phyloP scores from a whole-genome alignment of 2,888 invertebrate species.

The Anthophora plumipes region DNA sequence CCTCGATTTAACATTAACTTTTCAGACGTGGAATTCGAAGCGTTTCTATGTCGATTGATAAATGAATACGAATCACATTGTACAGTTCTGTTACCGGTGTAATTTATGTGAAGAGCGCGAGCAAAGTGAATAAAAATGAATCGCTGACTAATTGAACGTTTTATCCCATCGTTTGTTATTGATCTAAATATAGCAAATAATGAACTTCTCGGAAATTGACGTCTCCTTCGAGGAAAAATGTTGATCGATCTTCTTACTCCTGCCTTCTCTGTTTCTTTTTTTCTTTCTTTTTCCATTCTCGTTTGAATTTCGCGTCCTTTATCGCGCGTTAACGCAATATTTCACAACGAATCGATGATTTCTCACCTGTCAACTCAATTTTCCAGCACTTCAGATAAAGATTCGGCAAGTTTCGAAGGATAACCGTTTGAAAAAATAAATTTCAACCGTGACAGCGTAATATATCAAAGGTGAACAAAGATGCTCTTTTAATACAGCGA shows the following conservation, averaged over 20 bases:
- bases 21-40: conserved; percentile 10
- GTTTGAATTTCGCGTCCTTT: conserved; percentile 21
- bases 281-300: no score
- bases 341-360: conserved; percentile 38
- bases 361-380: conserved; percentile 10
- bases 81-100: conserved; percentile 1
- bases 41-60: conserved; percentile 10
- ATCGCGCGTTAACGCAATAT: conserved; percentile 37
- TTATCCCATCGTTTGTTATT: background rate
- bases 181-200: conserved; percentile 33
- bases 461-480: conserved; percentile 1
- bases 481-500: conserved; percentile 68
- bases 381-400: no score
- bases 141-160: conserved; percentile 29
- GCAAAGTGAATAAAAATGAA: conserved; percentile 28
- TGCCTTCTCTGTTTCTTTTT: no score
- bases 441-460: background rate
- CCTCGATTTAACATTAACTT: background rate
- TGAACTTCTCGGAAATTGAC: background rate
- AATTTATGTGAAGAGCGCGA: conserved; percentile 40
- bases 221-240: background rate
- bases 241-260: background rate
- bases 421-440: background rate
- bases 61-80: conserved; percentile 5
- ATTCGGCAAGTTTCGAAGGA: background rate